Conservation (phyloP, 2,113 vertebrate species). For the Hemiscyllium ocellatum region DNA sequence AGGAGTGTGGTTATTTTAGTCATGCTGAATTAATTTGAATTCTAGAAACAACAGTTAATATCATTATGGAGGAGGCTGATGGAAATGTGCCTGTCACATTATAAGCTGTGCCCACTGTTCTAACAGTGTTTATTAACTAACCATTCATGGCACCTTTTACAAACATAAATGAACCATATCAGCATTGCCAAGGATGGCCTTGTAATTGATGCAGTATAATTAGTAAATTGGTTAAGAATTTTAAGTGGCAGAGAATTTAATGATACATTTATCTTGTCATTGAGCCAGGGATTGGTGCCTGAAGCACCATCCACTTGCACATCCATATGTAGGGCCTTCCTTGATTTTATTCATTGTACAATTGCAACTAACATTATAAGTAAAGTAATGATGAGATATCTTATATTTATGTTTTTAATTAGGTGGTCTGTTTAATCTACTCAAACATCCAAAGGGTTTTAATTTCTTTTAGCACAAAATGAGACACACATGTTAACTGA, state of each 20-base stretch:
- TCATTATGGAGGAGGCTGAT: not conserved
- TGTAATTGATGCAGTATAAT: constrained; percentile 1
- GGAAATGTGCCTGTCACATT: not conserved
- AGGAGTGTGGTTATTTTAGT: not conserved
- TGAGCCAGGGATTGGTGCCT: not conserved
- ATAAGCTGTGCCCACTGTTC: not conserved
- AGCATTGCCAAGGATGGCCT: not conserved
- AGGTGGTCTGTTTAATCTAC: not conserved
- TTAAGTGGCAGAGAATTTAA: not conserved
- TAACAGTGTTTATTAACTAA: not conserved
- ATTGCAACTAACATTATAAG: not conserved
- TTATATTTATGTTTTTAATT: not conserved
- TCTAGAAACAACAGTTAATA: not conserved
- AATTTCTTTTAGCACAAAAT: no score
- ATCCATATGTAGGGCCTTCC: no score
- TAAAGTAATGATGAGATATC: not conserved
- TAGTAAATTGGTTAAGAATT: not conserved
- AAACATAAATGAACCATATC: not conserved
- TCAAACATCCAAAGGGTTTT: no score
- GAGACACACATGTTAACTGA: no score
- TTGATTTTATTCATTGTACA: not conserved
- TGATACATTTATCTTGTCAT: not conserved
- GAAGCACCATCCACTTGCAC: no score
- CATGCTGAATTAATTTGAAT: not conserved
- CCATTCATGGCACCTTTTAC: not conserved